These are phyloP conservation scores for Brachionus manjavacas DNA, from an alignment of 1,140 invertebrate genomes.

Conservation along the genomic window DNA sequence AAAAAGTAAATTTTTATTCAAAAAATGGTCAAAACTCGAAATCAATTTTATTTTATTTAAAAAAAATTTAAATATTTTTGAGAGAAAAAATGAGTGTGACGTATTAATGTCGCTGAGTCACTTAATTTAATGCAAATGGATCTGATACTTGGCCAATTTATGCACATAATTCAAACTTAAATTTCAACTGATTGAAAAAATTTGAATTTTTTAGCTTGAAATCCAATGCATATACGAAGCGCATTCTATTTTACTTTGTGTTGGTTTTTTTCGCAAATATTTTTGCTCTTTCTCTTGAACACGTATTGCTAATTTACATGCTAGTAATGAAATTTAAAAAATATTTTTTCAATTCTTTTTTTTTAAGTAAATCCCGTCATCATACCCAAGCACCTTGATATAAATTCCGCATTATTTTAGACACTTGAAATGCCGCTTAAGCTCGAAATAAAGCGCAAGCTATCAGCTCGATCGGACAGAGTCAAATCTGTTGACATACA, in stretches of 20 bases:
- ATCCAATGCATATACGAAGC: neutral
- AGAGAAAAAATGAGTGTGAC: neutral
- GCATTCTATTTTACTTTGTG: neutral
- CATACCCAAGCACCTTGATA: neutral
- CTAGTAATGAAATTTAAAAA: neutral
- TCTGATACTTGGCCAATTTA: neutral
- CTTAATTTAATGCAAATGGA: neutral
- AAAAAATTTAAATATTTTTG: neutral
- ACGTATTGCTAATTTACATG: slow-evolving; percentile 40
- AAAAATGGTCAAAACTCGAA: too few species aligned
- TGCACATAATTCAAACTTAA: slow-evolving; percentile 26
- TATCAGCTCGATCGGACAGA: slow-evolving; percentile 91
- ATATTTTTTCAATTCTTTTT: neutral
- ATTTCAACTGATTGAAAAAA: slow-evolving; percentile 17
- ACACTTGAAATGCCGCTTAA: slow-evolving; percentile 68
- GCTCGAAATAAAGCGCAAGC: slow-evolving; percentile 92
- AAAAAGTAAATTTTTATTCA: too few species aligned
- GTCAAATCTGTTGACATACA: slow-evolving; percentile 97
- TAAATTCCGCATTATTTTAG: neutral
- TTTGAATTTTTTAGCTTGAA: neutral
- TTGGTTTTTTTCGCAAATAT: slow-evolving; percentile 23
- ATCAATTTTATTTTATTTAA: too few species aligned
- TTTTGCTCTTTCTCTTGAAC: slow-evolving; percentile 33
- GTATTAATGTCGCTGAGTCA: neutral
- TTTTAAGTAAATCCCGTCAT: neutral